Evolutionary conservation across 2,888 invertebrate genomes (phyloP).

Genomic region (Ferdinandea cuprea): DNA sequence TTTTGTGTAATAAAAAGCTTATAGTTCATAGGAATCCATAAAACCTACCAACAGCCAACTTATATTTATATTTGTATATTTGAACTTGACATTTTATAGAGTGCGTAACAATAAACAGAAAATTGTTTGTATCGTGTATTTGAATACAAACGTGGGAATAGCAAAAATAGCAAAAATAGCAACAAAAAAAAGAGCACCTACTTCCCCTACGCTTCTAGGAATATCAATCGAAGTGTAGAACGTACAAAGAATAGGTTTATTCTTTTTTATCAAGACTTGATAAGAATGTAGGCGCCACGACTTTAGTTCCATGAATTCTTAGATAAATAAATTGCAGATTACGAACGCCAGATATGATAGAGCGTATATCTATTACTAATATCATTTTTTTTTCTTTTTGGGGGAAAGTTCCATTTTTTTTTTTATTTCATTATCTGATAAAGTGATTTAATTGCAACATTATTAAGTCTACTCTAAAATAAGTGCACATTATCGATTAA

Average conservation of each 20-base stretch:
- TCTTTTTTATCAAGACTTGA: background rate
- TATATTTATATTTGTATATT: background rate
- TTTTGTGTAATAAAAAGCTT: background rate
- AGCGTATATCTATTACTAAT: background rate
- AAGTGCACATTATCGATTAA: background rate
- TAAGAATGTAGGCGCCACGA: slow-evolving; percentile 13
- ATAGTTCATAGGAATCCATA: background rate
- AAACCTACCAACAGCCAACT: background rate
- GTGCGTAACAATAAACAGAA: background rate
- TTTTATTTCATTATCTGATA: background rate
- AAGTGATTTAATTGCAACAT: background rate
- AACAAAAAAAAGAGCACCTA: too few species aligned
- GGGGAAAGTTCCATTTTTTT: background rate
- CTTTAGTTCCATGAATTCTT: background rate
- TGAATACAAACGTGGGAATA: background rate
- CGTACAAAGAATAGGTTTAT: background rate
- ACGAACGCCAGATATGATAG: background rate
- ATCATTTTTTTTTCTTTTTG: background rate
- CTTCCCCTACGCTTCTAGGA: background rate
- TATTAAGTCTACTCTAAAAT: background rate
- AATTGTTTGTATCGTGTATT: background rate
- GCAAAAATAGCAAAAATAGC: background rate
- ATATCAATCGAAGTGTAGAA: background rate
- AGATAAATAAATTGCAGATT: background rate
- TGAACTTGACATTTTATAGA: background rate